A percentile compares a stretch with the other conserved stretches of the same genome.
Evolutionary conservation across 64 coral and sea anemone genomes (phyloP).

Genomic region (Dendrophyllia cribrosa): DNA sequence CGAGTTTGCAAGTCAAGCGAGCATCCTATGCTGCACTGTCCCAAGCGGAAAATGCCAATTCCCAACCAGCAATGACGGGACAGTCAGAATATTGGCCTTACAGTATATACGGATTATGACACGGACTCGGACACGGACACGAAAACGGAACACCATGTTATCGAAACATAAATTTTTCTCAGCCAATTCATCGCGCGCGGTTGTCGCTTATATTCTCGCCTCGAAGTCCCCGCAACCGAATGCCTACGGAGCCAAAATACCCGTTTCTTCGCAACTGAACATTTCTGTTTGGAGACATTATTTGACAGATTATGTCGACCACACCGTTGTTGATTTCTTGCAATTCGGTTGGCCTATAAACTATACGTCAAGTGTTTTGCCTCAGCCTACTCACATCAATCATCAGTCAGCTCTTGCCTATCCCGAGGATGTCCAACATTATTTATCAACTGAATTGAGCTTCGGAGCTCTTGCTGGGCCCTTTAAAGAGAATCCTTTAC

Average conservation of each 20-base stretch:
- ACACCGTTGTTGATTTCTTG: slow-evolving; percentile 38
- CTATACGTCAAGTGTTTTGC: background rate
- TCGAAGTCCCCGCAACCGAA: background rate
- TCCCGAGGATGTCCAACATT: slow-evolving; percentile 14
- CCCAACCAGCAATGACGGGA: no score
- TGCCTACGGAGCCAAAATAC: slow-evolving; percentile 37
- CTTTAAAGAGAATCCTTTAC: slow-evolving; percentile 14
- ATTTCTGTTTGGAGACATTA: slow-evolving; percentile 37
- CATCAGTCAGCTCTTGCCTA: slow-evolving; percentile 25
- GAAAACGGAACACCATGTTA: background rate
- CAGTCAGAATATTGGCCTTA: background rate
- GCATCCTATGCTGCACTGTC: slow-evolving; percentile 40
- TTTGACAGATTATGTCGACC: slow-evolving; percentile 19
- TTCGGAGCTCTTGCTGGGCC: slow-evolving; percentile 39
- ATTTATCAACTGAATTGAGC: slow-evolving; percentile 35
- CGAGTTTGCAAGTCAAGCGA: slow-evolving; percentile 23
- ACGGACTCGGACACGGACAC: background rate
- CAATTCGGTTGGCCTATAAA: slow-evolving; percentile 43
- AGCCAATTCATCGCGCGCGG: background rate
- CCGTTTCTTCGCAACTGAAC: background rate
- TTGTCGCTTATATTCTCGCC: slow-evolving; percentile 22
- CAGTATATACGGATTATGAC: background rate
- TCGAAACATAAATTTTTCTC: background rate
- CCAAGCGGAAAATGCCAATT: background rate
- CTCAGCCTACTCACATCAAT: slow-evolving; percentile 6